A percentile compares a stretch with the other conserved stretches of the same genome.
Evolutionary conservation across 2,797 vertebrate species (phyloP).

Genomic region (Oophaga sylvatica): DNA sequence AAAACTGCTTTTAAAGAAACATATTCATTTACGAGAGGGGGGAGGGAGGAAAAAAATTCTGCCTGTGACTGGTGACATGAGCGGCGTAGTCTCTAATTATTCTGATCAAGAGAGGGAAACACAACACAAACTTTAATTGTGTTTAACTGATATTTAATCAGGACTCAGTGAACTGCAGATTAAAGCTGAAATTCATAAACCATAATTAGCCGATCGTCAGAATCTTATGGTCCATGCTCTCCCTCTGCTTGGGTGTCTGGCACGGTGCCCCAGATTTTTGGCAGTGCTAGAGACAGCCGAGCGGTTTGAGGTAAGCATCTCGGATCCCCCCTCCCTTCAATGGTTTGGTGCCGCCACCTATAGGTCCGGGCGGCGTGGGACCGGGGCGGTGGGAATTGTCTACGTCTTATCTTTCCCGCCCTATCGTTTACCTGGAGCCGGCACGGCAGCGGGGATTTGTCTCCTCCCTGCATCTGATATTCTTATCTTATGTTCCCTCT

Average conservation of each 20-base stretch:
- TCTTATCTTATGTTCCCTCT: conserved; percentile 50
- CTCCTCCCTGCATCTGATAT: conserved; percentile 11
- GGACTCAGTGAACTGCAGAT: conserved; percentile 87
- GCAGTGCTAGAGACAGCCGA: conserved; percentile 12
- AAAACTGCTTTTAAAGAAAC: conserved; percentile 84
- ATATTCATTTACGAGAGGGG: conserved; percentile 78
- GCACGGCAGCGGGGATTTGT: background rate
- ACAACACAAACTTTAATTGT: conserved; percentile 89
- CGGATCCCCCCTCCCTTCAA: background rate
- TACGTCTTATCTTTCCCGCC: background rate
- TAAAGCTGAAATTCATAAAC: conserved; percentile 89
- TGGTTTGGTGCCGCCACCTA: background rate
- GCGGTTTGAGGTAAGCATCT: conserved; percentile 23
- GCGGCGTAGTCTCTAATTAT: conserved; percentile 86
- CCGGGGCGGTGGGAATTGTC: background rate
- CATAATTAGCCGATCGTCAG: conserved; percentile 87
- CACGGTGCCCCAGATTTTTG: conserved; percentile 83
- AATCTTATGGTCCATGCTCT: conserved; percentile 84
- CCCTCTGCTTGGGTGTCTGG: conserved; percentile 84
- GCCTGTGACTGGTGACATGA: conserved; percentile 85
- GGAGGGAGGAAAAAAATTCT: conserved; percentile 68
- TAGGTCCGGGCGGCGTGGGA: background rate
- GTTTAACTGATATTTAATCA: conserved; percentile 89
- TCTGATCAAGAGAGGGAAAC: conserved; percentile 87
- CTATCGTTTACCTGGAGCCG: conserved; percentile 6